Conservation (phyloP, 2,113 vertebrate species). For the Hemiprocne comata region DNA sequence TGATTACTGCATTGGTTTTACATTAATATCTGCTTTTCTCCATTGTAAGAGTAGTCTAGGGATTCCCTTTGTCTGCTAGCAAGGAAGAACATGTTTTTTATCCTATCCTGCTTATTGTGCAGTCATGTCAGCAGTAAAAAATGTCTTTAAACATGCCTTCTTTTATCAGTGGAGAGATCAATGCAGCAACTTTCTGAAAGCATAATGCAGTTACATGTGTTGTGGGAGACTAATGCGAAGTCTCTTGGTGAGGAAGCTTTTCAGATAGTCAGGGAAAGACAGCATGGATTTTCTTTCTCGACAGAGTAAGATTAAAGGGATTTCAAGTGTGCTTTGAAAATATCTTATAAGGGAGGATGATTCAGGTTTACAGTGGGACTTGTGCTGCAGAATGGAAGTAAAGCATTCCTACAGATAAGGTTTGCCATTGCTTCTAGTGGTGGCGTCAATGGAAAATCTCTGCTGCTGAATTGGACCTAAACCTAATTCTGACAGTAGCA, state of each 20-base stretch:
- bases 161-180: constrained; percentile 58
- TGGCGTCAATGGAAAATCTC: not conserved
- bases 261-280: not conserved
- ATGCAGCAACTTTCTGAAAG: constrained; percentile 54
- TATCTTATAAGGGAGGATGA: not conserved
- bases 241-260: not conserved
- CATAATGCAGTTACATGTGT: constrained; percentile 36
- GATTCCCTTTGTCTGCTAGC: constrained; percentile 43
- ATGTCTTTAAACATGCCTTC: constrained; percentile 25
- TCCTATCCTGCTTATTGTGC: constrained; percentile 51
- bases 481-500: not conserved
- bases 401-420: not conserved
- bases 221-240: not conserved
- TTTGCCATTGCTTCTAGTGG: not conserved
- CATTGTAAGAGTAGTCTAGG: constrained; percentile 14
- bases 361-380: not conserved
- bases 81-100: constrained; percentile 10
- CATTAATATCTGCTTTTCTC: constrained; percentile 24
- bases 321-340: constrained; percentile 37
- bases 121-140: constrained; percentile 57
- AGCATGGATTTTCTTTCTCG: not conserved
- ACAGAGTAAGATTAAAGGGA: constrained; percentile 40
- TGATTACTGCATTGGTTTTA: constrained; percentile 49
- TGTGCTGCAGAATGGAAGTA: not conserved
- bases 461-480: not conserved